Evolutionary conservation across 2,797 vertebrate genomes (phyloP).

Genomic region (Capromys pilorides): DNA sequence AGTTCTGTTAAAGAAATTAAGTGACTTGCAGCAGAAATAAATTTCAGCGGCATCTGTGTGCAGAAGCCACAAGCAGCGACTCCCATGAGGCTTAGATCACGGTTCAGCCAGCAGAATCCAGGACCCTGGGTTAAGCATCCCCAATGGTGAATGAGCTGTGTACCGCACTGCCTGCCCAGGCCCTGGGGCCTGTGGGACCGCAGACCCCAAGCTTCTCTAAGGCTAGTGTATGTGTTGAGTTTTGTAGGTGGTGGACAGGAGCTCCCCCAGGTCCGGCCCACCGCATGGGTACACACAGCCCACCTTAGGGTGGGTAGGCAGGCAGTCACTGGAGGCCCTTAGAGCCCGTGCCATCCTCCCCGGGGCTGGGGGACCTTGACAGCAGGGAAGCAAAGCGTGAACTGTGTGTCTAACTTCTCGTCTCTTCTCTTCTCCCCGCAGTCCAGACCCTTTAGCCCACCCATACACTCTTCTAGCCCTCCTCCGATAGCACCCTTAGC

Average conservation of each 20-base stretch:
- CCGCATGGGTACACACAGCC: background rate
- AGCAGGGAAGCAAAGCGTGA: background rate
- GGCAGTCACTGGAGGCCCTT: background rate
- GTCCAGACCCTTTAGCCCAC: constrained; percentile 96
- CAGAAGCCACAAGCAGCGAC: background rate
- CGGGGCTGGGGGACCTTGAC: background rate
- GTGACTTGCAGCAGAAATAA: background rate
- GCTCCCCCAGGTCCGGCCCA: background rate
- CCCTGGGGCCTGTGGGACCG: background rate
- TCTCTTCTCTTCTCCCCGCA: constrained; percentile 84
- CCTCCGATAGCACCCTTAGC: constrained; percentile 96
- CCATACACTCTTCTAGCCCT: constrained; percentile 95
- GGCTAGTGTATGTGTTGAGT: background rate
- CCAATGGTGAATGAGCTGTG: background rate
- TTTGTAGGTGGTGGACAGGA: background rate
- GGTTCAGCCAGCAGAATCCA: background rate
- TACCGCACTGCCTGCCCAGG: background rate
- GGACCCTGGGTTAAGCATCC: background rate
- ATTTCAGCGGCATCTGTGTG: background rate
- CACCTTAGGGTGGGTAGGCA: background rate
- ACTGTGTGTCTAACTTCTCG: constrained; percentile 69
- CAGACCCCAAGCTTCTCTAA: background rate
- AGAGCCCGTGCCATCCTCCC: background rate
- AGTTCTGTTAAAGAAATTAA: background rate
- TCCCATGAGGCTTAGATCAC: background rate